These are phyloP conservation scores for Petrolisthes manimaculis DNA, from an alignment of 2,888 invertebrate species.

Conservation along the genomic window DNA sequence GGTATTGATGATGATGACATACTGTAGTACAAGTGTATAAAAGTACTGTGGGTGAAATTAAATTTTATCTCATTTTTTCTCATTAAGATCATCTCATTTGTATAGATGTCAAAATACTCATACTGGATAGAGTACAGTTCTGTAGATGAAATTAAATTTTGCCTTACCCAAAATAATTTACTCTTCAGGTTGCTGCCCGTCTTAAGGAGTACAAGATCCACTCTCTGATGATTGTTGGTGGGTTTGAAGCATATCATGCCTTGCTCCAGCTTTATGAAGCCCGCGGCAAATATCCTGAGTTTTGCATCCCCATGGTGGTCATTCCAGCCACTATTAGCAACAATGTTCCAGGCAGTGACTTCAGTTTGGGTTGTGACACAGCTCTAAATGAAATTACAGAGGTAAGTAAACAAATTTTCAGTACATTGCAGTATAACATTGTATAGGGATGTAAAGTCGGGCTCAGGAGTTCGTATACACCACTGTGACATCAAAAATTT, in stretches of 20 bases:
- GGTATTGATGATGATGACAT: no score
- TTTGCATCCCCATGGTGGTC: conserved; percentile 93
- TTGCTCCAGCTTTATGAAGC: conserved; percentile 82
- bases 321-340: conserved; percentile 98
- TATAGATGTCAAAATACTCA: no score
- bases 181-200: conserved; percentile 59
- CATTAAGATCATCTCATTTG: no score
- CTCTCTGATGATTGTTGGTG: conserved; percentile 91
- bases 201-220: conserved; percentile 71
- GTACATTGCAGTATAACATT: no score
- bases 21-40: no score
- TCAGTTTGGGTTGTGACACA: conserved; percentile 96
- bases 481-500: no score
- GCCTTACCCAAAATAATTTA: background rate
- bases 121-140: no score
- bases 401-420: conserved; percentile 70
- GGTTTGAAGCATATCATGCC: conserved; percentile 96
- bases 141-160: background rate
- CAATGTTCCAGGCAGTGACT: conserved; percentile 98
- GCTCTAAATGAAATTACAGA: conserved; percentile 98
- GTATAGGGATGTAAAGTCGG: no score
- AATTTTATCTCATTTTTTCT: no score
- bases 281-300: conserved; percentile 82
- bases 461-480: no score
- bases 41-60: no score